Evolutionary conservation across 2,113 vertebrate species (phyloP), one percentile per base, ranked within the genome.

Genomic region (Amblyopsis rosae): DNA sequence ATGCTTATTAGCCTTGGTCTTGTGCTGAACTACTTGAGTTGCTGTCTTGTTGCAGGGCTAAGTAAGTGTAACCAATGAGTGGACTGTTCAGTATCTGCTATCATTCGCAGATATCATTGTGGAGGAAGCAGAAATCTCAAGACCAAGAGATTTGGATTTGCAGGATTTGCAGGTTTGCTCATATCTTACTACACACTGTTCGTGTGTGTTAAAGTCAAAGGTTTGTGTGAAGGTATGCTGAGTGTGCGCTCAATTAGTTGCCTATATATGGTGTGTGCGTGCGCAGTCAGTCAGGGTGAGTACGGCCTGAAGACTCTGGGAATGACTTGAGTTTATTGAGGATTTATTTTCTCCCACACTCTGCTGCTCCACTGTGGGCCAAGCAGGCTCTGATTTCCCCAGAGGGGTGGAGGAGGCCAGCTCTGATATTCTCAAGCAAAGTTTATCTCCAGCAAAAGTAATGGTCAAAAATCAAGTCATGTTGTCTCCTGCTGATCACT

Each of bases 301-400:
- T 61, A 9, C 74, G 64, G 65, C 82, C 75, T 70, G 71, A 70
- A 72, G 64, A 77, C 81, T 59, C 50, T 60, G 9, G 69, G 77
- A 73, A 33, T 9, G 63, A 73, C 69, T 48, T 7, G 66, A 61
- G 74, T 78, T 83, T 87, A 89, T 88, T 35, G 68, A 83, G 82
- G 82, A 87, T 86, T 86, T 81, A 76, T 88, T 77, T 81, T 88
- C 82, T 89, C 84, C 84, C 83, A 86, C 86, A 91, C 76, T 83
- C 78, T 59, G 10, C 4, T 63, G 83, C 86, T 86, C 84, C 65
- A 80, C 83, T 71, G 77, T 62, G 11, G 62, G 76, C 70, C 72
- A 65, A 76, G 72, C 55, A 16, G n/a, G 66, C 67, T 78, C 80
- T 91, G 87, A 89, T 91, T 91, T 92, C 90, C 90, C 86, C 15